A percentile compares a stretch with the other conserved stretches of the same genome.
Conservation (phyloP, 2,888 invertebrate genomes). For the Leistus spinibarbis region DNA sequence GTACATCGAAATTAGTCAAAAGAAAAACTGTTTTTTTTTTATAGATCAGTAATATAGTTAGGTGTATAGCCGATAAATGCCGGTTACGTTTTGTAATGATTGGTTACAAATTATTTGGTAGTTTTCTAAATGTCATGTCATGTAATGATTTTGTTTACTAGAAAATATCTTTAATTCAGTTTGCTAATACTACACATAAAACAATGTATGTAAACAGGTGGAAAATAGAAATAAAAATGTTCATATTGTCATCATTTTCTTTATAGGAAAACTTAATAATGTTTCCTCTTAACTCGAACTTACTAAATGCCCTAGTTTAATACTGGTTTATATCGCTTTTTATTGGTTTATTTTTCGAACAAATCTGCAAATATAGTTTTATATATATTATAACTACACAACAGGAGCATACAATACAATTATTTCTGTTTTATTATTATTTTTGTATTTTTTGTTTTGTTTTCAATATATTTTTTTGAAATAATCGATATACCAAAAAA, state of each 20-base stretch:
- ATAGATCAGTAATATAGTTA: too few species aligned
- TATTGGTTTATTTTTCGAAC: neutral
- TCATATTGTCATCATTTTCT: neutral
- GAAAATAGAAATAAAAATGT: too few species aligned
- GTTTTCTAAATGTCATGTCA: neutral
- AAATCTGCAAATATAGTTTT: neutral
- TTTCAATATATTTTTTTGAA: neutral
- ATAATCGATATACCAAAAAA: slow-evolving; percentile 3
- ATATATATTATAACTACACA: slow-evolving; percentile 1
- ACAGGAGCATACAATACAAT: slow-evolving; percentile 6
- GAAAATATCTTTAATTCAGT: neutral
- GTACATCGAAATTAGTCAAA: too few species aligned
- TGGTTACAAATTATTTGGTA: neutral
- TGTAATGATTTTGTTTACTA: neutral
- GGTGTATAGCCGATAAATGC: too few species aligned
- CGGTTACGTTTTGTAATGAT: too few species aligned
- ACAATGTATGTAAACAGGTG: neutral
- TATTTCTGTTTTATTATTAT: neutral
- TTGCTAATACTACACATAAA: slow-evolving; percentile 11
- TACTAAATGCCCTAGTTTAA: slow-evolving; percentile 5
- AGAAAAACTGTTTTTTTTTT: too few species aligned
- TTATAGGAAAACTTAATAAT: neutral
- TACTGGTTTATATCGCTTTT: slow-evolving; percentile 9
- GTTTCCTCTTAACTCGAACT: slow-evolving; percentile 1
- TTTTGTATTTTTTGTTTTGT: neutral